Percentiles rank a stretch among this genome's conserved stretches.
Evolutionary conservation across 2,888 invertebrate genomes (phyloP).

Genomic region (Platycheirus albimanus): DNA sequence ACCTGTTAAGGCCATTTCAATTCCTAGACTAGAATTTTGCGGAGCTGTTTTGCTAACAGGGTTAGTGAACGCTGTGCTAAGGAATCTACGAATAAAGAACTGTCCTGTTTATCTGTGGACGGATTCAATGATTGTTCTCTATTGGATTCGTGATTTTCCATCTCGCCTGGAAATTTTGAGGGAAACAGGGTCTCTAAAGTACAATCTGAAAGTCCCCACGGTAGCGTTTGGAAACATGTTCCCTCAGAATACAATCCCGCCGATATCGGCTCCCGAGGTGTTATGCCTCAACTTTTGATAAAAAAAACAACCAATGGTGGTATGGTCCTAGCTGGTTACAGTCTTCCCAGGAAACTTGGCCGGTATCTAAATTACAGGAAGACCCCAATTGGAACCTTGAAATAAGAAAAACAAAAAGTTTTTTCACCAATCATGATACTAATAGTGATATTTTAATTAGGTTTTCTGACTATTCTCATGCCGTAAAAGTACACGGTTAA

Average conservation of each 20-base stretch:
- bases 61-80: conserved; percentile 2
- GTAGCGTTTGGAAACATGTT: conserved; percentile 60
- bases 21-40: conserved; percentile 53
- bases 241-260: conserved; percentile 54
- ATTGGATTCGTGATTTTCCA: conserved; percentile 11
- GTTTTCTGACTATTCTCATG: too few relatives aligned
- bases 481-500: too few relatives aligned
- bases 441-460: background rate
- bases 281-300: conserved; percentile 13
- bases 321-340: conserved; percentile 26
- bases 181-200: conserved; percentile 8
- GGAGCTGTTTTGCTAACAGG: conserved; percentile 44
- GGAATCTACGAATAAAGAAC: background rate
- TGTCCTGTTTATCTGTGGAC: conserved; percentile 3
- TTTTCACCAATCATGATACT: background rate
- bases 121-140: conserved; percentile 16
- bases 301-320: conserved; percentile 19
- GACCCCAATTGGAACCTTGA: conserved; percentile 6
- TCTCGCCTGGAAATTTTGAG: conserved; percentile 12
- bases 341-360: background rate
- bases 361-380: background rate
- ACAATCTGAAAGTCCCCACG: conserved; percentile 11
- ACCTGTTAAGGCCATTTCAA: conserved; percentile 45
- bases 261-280: conserved; percentile 44
- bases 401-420: background rate